A percentile compares a stretch with the other conserved stretches of the same genome.
Evolutionary conservation across 1,140 invertebrate species (phyloP).

Genomic region (Drosophila virilis): DNA sequence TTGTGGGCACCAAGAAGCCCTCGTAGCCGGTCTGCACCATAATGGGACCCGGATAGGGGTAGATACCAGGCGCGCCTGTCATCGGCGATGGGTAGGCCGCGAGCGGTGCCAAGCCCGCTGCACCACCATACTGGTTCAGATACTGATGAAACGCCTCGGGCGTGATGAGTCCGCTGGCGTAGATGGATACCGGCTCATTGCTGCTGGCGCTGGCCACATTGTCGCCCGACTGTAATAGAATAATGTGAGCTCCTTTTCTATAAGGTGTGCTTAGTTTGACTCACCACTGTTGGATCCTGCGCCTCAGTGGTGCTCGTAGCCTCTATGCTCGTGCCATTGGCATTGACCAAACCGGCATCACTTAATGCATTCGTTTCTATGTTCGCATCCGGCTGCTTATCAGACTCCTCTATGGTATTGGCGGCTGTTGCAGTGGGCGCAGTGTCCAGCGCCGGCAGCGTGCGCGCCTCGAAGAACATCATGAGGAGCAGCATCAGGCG

Average conservation of each 20-base stretch:
- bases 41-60: slow-evolving; percentile 68
- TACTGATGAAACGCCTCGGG: slow-evolving; percentile 82
- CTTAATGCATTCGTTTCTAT: slow-evolving; percentile 11
- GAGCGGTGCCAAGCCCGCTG: slow-evolving; percentile 55
- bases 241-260: not conserved
- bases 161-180: slow-evolving; percentile 64
- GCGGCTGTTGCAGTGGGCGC: slow-evolving; percentile 31
- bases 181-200: slow-evolving; percentile 69
- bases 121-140: slow-evolving; percentile 71
- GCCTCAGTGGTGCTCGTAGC: slow-evolving; percentile 2
- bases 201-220: slow-evolving; percentile 60
- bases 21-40: slow-evolving; percentile 84
- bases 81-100: slow-evolving; percentile 58
- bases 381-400: slow-evolving; percentile 56
- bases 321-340: slow-evolving; percentile 29
- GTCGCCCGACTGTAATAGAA: slow-evolving; percentile 41
- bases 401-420: slow-evolving; percentile 58
- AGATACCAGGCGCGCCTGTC: slow-evolving; percentile 53
- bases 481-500: slow-evolving; percentile 40
- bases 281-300: slow-evolving; percentile 46
- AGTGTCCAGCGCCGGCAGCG: slow-evolving; percentile 56
- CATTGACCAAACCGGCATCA: slow-evolving; percentile 1
- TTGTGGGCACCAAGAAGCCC: slow-evolving; percentile 72
- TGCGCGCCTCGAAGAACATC: slow-evolving; percentile 5
- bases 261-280: not conserved